Evolutionary conservation across 1,140 invertebrate genomes (phyloP), one percentile per base, ranked within the genome.

Genomic region (Pygmarrhopalites habei): DNA sequence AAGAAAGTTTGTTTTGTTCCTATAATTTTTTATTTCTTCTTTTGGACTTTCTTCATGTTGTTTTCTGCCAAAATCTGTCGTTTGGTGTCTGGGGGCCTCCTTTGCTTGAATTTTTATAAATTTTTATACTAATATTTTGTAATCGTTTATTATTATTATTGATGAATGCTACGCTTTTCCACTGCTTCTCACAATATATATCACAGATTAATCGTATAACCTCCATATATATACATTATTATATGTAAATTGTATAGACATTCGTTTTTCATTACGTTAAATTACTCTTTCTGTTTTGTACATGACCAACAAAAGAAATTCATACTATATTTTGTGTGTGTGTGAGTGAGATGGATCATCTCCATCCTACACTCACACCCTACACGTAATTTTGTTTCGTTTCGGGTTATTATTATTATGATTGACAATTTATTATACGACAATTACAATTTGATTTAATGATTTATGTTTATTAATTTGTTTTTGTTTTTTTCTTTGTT

Each of bases 181-280:
- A 69, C 68, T 69, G 68, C 68, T 69, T 69, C 68, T 63, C 68
- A 64, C 68, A 58, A 44, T n/a, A n/a, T n/a, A n/a, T n/a, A n/a
- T 65, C 51, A 51, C 43, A 61, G 26, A 62, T 55, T 41, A 47
- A n/a, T 47, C n/a, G n/a, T n/a, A n/a, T n/a, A n/a, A n/a, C n/a
- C 19, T 19, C 30, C 21, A 46, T 35, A 29, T 28, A 39, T 46
- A 60, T 25, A n/a, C 19, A 62, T n/a, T 29, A 56, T 17, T 60
- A 25, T 35, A 51, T 43, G 10, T 64, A n/a, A n/a, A n/a, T n/a
- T n/a, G n/a, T n/a, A n/a, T n/a, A n/a, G n/a, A n/a, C n/a, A n/a
- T n/a, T n/a, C n/a, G n/a, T 55, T 10, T 43, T 59, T 41, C 41
- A 46, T n/a, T 51, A 51, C 2, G 1, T 64, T 60, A 26, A 59